A percentile compares a stretch with the other conserved stretches of the same genome.
These are phyloP conservation scores for Tauraco hartlaubi DNA, from an alignment of 2,797 vertebrate species.

Conservation along the genomic window DNA sequence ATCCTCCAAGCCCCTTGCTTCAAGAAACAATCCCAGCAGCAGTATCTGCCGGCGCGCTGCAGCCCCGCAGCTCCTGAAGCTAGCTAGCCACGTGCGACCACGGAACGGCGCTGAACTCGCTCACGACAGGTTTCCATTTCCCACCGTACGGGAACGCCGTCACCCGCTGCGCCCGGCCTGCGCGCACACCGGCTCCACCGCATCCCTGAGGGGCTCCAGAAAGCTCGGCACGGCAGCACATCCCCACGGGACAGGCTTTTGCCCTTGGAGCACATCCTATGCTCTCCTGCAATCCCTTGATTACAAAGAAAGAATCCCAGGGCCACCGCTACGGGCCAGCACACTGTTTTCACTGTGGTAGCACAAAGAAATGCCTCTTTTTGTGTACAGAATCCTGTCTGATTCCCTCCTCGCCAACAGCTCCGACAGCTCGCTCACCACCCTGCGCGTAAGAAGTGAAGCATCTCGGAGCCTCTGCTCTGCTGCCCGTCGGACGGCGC, in stretches of 20 bases:
- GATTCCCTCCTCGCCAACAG: not conserved
- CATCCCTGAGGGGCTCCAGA: not conserved
- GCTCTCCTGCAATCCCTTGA: too few species aligned
- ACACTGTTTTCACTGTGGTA: accelerated
- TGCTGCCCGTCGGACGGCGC: not conserved
- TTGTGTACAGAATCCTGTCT: accelerated
- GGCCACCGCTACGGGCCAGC: not conserved
- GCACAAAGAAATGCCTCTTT: not conserved
- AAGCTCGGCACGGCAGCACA: accelerated
- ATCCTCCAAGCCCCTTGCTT: conserved; percentile 7
- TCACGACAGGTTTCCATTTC: too few species aligned
- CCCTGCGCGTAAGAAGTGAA: accelerated
- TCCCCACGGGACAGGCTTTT: too few species aligned
- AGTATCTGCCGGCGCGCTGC: not conserved
- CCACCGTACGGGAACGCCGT: accelerated
- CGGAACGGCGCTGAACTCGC: accelerated
- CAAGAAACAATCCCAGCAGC: not conserved
- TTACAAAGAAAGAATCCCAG: too few species aligned
- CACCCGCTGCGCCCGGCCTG: accelerated
- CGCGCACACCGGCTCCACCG: accelerated
- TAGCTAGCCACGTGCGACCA: not conserved
- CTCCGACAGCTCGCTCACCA: not conserved
- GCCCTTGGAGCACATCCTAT: accelerated
- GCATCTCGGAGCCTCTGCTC: not conserved
- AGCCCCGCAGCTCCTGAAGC: not conserved